Evolutionary conservation across 2,888 invertebrate species (phyloP).

Genomic region (Drosophila tanythrix): DNA sequence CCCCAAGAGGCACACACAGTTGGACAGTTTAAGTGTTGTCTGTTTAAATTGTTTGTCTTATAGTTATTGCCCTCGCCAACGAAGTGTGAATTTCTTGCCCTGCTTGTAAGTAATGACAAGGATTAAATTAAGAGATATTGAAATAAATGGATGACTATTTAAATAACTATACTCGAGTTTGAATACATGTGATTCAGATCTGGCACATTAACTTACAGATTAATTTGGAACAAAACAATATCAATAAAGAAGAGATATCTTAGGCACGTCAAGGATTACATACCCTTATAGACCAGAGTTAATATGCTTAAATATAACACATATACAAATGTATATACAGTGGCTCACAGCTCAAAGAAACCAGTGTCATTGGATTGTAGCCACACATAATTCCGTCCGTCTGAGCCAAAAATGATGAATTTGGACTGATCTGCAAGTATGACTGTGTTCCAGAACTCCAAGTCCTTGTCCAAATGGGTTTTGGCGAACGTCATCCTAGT

Average conservation of each 20-base stretch:
- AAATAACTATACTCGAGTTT: not conserved
- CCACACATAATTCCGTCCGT: too few species aligned
- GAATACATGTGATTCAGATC: not conserved
- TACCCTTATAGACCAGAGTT: not conserved
- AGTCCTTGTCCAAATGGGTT: too few species aligned
- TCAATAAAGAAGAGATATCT: not conserved
- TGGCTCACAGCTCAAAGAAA: too few species aligned
- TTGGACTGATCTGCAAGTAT: too few species aligned
- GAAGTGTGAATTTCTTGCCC: not conserved
- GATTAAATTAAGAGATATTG: not conserved
- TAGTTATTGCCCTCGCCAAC: constrained; percentile 28
- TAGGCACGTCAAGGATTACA: not conserved
- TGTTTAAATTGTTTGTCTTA: constrained; percentile 45
- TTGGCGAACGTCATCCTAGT: too few species aligned
- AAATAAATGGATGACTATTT: not conserved
- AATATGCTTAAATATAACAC: too few species aligned
- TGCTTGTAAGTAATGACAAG: not conserved
- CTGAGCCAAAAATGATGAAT: too few species aligned
- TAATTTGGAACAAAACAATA: too few species aligned
- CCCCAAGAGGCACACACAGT: constrained; percentile 53
- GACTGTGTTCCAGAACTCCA: too few species aligned
- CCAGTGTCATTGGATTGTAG: too few species aligned
- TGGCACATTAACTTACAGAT: not conserved
- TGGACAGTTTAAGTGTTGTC: constrained; percentile 75
- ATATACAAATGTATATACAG: too few species aligned